phyloP scores from a whole-genome alignment of 2,888 invertebrate species.

The Xestoiulus laeticollis region DNA sequence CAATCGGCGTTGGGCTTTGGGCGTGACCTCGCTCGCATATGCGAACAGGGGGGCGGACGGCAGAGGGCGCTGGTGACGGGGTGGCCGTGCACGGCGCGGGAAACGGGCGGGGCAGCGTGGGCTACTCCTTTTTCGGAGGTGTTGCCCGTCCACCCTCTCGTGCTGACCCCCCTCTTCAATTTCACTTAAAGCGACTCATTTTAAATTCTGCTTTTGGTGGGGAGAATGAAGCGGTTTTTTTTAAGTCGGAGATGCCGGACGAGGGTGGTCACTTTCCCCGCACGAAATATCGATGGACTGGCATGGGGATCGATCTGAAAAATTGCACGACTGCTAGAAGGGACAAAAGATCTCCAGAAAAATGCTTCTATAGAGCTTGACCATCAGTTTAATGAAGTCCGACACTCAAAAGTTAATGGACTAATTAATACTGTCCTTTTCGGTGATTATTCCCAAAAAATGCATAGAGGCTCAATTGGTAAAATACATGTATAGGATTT shows the following conservation, averaged over 20 bases:
- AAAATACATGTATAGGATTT: too few species aligned
- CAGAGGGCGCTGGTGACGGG: background rate
- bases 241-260: too few species aligned
- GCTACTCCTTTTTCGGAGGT: background rate
- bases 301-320: background rate
- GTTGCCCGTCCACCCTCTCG: background rate
- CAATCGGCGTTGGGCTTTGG: conserved; percentile 25
- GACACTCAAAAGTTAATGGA: too few species aligned
- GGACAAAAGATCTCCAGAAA: too few species aligned
- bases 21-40: conserved; percentile 41
- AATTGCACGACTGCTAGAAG: too few species aligned
- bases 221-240: too few species aligned
- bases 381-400: too few species aligned
- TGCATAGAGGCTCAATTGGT: too few species aligned
- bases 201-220: background rate
- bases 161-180: background rate
- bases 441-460: too few species aligned
- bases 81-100: background rate
- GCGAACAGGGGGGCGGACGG: conserved; percentile 1
- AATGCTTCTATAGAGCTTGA: too few species aligned
- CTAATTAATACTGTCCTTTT: too few species aligned
- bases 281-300: background rate
- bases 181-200: conserved; percentile 11
- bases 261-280: background rate
- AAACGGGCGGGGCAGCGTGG: background rate